These are phyloP conservation scores for Magallana gigas DNA, from an alignment of 1,140 invertebrate genomes.

Conservation along the genomic window DNA sequence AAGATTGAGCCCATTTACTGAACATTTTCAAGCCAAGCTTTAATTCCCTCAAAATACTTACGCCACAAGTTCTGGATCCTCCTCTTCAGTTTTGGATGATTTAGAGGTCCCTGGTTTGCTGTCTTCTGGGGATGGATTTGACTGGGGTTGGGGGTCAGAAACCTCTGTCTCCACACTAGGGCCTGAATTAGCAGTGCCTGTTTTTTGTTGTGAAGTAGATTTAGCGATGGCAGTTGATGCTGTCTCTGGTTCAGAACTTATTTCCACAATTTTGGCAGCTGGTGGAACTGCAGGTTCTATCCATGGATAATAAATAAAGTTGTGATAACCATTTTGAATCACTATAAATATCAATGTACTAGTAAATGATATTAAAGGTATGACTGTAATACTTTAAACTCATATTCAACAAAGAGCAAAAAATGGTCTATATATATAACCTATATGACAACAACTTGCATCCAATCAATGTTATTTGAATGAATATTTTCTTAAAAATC, in stretches of 20 bases:
- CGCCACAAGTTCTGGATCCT: conserved; percentile 30
- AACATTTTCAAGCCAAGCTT: no score
- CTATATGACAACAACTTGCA: no score
- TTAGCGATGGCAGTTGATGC: neutral
- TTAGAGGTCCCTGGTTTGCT: neutral
- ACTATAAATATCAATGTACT: no score
- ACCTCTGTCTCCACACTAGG: neutral
- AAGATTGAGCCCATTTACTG: no score
- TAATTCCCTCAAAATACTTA: neutral
- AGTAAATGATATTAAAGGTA: no score
- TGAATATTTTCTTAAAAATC: no score
- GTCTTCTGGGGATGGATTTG: neutral
- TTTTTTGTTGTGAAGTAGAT: neutral
- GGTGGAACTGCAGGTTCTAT: conserved; percentile 33
- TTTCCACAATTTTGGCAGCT: conserved; percentile 45
- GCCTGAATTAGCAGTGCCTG: neutral
- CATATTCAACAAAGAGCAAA: no score
- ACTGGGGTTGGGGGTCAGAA: neutral
- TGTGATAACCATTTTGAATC: no score
- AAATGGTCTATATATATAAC: no score
- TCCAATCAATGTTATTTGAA: no score
- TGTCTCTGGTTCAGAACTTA: neutral
- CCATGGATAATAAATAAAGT: no score
- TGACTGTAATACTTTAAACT: no score
- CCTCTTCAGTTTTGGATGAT: neutral